These are phyloP conservation scores for Apis mellifera DNA, from an alignment of 1,140 invertebrate genomes.

Conservation along the genomic window DNA sequence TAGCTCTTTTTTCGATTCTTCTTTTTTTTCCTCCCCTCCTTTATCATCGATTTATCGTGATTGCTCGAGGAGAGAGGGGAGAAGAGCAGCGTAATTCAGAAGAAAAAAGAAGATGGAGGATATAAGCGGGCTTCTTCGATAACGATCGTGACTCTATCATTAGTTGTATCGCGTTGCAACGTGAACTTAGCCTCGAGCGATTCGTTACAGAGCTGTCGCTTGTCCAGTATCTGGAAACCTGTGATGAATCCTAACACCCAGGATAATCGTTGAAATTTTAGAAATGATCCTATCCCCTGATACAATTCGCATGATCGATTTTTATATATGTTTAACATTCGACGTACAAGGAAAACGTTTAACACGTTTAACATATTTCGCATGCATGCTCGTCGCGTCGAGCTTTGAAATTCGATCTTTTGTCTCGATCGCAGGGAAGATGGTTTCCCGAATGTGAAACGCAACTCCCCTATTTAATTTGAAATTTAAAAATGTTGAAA, in stretches of 20 bases:
- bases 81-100: not conserved
- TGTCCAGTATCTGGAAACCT: conserved; percentile 17
- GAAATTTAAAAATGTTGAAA: not conserved
- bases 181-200: conserved; percentile 1
- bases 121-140: not conserved
- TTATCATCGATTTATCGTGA: not conserved
- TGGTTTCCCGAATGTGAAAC: too few species aligned
- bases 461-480: too few species aligned
- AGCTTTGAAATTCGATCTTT: too few species aligned
- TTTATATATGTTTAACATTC: not conserved
- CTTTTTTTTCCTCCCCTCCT: too few species aligned
- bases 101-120: not conserved
- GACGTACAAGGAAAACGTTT: too few species aligned
- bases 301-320: conserved; percentile 14
- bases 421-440: too few species aligned
- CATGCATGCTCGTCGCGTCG: too few species aligned
- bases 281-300: conserved; percentile 13
- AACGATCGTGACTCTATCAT: conserved; percentile 3
- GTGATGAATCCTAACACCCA: conserved; percentile 11
- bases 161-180: conserved; percentile 15
- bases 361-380: too few species aligned
- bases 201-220: conserved; percentile 14
- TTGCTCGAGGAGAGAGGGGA: not conserved
- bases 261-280: conserved; percentile 47
- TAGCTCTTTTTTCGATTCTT: not conserved